Conservation (phyloP, 1,140 invertebrate genomes). For the Leptestheria dahalacensis region DNA sequence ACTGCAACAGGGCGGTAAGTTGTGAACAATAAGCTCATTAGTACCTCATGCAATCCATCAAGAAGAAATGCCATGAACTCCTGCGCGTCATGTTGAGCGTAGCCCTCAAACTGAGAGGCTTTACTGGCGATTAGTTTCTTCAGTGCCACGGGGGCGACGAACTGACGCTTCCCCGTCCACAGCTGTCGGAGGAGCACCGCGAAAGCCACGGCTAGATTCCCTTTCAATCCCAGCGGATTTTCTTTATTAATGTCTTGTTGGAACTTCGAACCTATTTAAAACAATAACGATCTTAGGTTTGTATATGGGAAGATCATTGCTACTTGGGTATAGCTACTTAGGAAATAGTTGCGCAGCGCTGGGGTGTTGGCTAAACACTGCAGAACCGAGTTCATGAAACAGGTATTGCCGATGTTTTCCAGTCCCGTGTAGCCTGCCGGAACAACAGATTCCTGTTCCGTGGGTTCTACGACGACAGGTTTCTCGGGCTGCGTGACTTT, state of each 20-base stretch:
- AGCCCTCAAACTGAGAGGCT: slow-evolving; percentile 36
- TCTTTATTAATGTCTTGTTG: slow-evolving; percentile 39
- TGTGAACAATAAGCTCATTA: no score
- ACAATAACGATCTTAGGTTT: no score
- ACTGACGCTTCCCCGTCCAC: slow-evolving; percentile 37
- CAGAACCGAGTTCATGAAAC: slow-evolving; percentile 44
- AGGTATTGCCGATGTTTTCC: slow-evolving; percentile 46
- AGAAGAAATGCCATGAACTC: slow-evolving; percentile 40
- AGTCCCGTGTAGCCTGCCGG: slow-evolving; percentile 34
- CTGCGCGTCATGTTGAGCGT: slow-evolving; percentile 40
- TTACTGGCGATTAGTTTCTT: slow-evolving; percentile 38
- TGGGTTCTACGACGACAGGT: neutral
- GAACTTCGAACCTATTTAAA: slow-evolving; percentile 8
- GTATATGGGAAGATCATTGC: no score
- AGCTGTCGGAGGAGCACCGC: slow-evolving; percentile 40
- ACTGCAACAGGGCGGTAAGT: no score
- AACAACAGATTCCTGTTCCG: neutral
- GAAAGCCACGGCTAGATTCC: slow-evolving; percentile 41
- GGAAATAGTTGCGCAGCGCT: slow-evolving; percentile 29
- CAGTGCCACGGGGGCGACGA: slow-evolving; percentile 38
- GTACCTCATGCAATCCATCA: slow-evolving; percentile 39
- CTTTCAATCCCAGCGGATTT: slow-evolving; percentile 44
- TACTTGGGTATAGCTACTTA: slow-evolving; percentile 26
- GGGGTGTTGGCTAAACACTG: slow-evolving; percentile 31
- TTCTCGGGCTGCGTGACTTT: neutral